Base-by-base conservation (phyloP, 2,888 invertebrate genomes). In the Pyrrhosoma nymphula region DNA sequence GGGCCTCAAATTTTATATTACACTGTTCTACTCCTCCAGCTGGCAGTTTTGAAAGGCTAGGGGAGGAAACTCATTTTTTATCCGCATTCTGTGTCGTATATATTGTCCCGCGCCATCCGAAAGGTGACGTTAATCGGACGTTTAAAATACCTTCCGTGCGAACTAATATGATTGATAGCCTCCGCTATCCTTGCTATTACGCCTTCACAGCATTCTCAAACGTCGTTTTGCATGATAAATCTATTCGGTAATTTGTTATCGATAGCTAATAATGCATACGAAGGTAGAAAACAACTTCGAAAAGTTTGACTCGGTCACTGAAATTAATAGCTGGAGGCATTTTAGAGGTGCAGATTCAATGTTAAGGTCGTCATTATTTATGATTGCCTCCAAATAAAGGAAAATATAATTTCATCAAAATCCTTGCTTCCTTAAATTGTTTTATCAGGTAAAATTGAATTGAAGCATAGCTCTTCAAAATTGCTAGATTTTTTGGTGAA, bases 51-150 rank as follows among this genome's bases (percentile, higher is more conserved):
- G 30, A 82, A 82, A 82, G 4, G 35, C 35, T 82, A 89, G 55
- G 3, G 89, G 26, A 26, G 47, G n/a, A n/a, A 56, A n/a, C 47
- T 89, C 89, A 89, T 89, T 89, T 89, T 55, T 47, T 56, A 47
- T 89, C 47, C 56, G n/a, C 6, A 47, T n/a, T 55, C 56, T 55
- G 56, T 55, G 47, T 55, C 56, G 6, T 89, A 55, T 89, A 89
- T 89, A n/a, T 89, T 89, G 89, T 89, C 89, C 89, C 89, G 16
- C n/a, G 2, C 89, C 56, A n/a, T 89, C 20, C 89, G 55, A 56
- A 89, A 89, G 55, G 47, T 89, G 89, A 89, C 89, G 55, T 89
- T n/a, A 89, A 89, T 89, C 89, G 89, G 55, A 89, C 89, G 47
- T 89, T 89, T 89, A 89, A 89, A n/a, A 55, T 88, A n/a, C 56